A percentile compares a stretch with the other conserved stretches of the same genome.
Evolutionary conservation across 2,113 vertebrate species (phyloP).

Genomic region (zebrafish (Danio rerio)): GRCz12tu NC_133181.1:43030001-43030500

Average conservation of each 20-base stretch:
- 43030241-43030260: no score
- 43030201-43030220: no score
- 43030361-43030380: no score
- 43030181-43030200: not conserved
- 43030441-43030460: slow-evolving; percentile 23
- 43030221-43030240: no score
- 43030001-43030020: not conserved
- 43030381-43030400: not conserved
- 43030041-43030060: not conserved
- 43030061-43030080: not conserved
- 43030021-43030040: not conserved
- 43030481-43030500: not conserved
- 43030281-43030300: no score
- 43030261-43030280: no score
- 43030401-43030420: not conserved
- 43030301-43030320: no score
- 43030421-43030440: not conserved
- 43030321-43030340: no score
- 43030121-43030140: not conserved
- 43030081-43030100: not conserved
- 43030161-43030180: not conserved
- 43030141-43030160: slow-evolving; percentile 4
- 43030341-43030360: no score
- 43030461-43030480: slow-evolving; percentile 3
- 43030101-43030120: not conserved